phyloP scores from a whole-genome alignment of 2,888 invertebrate species.

The Hemistola chrysoprasaria region DNA sequence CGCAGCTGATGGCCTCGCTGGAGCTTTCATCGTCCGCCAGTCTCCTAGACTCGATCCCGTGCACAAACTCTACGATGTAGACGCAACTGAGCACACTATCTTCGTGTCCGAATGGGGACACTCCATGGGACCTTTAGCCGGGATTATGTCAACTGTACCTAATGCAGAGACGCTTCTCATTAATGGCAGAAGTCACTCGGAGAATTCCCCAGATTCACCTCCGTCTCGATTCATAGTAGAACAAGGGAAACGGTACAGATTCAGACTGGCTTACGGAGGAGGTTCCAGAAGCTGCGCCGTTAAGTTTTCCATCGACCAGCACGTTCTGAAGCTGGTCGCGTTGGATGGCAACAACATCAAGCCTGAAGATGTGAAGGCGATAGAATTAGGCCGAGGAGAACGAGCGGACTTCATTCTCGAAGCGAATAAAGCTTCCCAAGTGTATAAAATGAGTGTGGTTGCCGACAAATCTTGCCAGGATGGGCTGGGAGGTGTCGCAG shows the following conservation, averaged over 20 bases:
- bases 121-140: constrained; percentile 73
- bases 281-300: constrained; percentile 87
- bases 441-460: constrained; percentile 83
- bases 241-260: constrained; percentile 84
- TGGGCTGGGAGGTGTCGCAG: constrained; percentile 75
- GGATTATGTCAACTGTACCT: constrained; percentile 59
- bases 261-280: constrained; percentile 85
- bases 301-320: constrained; percentile 84
- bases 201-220: constrained; percentile 63
- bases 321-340: constrained; percentile 84
- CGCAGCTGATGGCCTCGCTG: constrained; percentile 86
- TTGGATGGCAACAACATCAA: constrained; percentile 87
- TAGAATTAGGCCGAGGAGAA: constrained; percentile 87
- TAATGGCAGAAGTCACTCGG: constrained; percentile 83
- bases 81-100: constrained; percentile 86
- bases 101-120: constrained; percentile 88
- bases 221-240: constrained; percentile 77
- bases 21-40: constrained; percentile 86
- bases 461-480: constrained; percentile 76
- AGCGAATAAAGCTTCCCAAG: constrained; percentile 79
- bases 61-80: constrained; percentile 85
- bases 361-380: constrained; percentile 79
- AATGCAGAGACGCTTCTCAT: constrained; percentile 82
- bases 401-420: constrained; percentile 88
- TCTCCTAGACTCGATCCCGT: constrained; percentile 83